phyloP scores from a whole-genome alignment of 2,888 invertebrate species.

The Panopea generosa region DNA sequence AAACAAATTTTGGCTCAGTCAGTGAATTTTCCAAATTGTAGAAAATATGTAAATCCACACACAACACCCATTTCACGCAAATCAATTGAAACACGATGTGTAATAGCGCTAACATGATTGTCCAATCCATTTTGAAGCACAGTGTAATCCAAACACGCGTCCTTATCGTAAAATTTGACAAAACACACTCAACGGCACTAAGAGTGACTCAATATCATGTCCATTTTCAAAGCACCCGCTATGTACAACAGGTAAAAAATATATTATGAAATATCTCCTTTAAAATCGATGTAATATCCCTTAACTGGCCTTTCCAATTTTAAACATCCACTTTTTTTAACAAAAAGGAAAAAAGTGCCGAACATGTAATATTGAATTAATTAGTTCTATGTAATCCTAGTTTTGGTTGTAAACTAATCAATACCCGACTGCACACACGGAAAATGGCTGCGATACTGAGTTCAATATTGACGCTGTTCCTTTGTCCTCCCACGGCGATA shows the following conservation, averaged over 20 bases:
- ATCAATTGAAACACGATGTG: slow-evolving; percentile 21
- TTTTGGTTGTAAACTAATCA: slow-evolving; percentile 20
- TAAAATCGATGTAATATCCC: too few species aligned
- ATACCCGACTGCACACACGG: slow-evolving; percentile 41
- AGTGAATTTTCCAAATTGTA: slow-evolving; percentile 28
- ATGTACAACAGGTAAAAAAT: neutral
- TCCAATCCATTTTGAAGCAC: slow-evolving; percentile 27
- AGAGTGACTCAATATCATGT: slow-evolving; percentile 19
- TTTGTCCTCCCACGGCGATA: slow-evolving; percentile 47
- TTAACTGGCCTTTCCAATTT: too few species aligned
- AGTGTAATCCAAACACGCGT: slow-evolving; percentile 1
- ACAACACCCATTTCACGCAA: slow-evolving; percentile 9
- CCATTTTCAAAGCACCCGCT: slow-evolving; percentile 29
- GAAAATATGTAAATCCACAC: slow-evolving; percentile 64
- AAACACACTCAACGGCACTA: neutral
- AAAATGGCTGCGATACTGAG: slow-evolving; percentile 53
- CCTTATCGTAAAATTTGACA: slow-evolving; percentile 5
- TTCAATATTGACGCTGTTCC: slow-evolving; percentile 53
- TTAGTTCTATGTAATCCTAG: slow-evolving; percentile 6
- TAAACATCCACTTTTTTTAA: too few species aligned
- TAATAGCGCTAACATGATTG: slow-evolving; percentile 10
- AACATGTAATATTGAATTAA: neutral
- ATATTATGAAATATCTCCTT: too few species aligned
- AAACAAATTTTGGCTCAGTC: slow-evolving; percentile 59
- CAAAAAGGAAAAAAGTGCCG: too few species aligned